Evolutionary conservation across 2,888 invertebrate genomes (phyloP).

Genomic region (Spisula solida): DNA sequence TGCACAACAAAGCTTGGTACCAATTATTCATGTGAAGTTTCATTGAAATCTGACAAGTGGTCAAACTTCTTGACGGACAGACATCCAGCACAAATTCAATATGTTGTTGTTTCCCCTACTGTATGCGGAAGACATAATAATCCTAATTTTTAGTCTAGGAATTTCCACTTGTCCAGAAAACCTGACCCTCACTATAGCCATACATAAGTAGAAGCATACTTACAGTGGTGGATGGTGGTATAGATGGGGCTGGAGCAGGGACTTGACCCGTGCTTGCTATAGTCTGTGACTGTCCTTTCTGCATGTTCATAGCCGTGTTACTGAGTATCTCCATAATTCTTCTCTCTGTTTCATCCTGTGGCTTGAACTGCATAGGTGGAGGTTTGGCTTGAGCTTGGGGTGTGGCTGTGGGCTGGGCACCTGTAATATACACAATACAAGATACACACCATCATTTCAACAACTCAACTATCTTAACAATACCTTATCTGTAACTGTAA

Average conservation of each 20-base stretch:
- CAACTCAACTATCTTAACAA: not conserved
- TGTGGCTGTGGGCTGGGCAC: slow-evolving; percentile 52
- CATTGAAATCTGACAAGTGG: too few relatives aligned
- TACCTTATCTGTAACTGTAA: not conserved
- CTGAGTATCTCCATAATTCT: slow-evolving; percentile 83
- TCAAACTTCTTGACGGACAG: too few relatives aligned
- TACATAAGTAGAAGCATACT: not conserved
- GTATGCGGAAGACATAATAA: too few relatives aligned
- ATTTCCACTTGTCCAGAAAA: too few relatives aligned
- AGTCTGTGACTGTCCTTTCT: slow-evolving; percentile 67
- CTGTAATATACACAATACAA: slow-evolving; percentile 41
- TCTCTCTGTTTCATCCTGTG: slow-evolving; percentile 84
- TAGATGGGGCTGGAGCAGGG: not conserved
- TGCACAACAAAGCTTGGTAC: too few relatives aligned
- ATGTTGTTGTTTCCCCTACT: too few relatives aligned
- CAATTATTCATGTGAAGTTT: too few relatives aligned
- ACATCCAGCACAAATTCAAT: too few relatives aligned
- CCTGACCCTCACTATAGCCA: not conserved
- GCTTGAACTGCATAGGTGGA: slow-evolving; percentile 79
- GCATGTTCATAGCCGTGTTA: slow-evolving; percentile 75
- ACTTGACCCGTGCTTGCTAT: not conserved
- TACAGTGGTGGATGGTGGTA: not conserved
- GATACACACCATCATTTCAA: not conserved
- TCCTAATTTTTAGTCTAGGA: too few relatives aligned
- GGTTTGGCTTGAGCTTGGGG: slow-evolving; percentile 65